Evolutionary conservation across 2,888 invertebrate genomes (phyloP).

Genomic region (Leptopilina myrica): DNA sequence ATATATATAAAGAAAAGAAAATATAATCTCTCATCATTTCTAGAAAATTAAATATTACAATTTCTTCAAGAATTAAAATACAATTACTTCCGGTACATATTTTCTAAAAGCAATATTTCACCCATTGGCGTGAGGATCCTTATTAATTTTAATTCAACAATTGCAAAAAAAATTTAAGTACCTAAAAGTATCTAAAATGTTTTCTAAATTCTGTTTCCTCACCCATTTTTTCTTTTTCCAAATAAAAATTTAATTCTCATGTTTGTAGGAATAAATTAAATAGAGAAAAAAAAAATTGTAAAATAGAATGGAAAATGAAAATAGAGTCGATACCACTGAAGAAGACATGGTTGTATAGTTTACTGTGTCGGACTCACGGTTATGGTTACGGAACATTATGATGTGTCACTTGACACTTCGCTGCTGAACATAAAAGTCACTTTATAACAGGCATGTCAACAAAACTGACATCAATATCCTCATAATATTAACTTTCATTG

Average conservation of each 20-base stretch:
- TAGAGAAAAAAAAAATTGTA: neutral
- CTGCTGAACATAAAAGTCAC: neutral
- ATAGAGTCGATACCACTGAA: conserved; percentile 4
- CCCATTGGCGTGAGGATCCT: too few relatives aligned
- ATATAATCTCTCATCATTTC: too few relatives aligned
- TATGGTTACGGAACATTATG: conserved; percentile 1
- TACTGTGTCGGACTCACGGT: conserved; percentile 6
- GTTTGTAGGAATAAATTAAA: neutral
- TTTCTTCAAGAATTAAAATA: too few relatives aligned
- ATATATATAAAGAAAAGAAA: too few relatives aligned
- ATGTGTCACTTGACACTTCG: neutral
- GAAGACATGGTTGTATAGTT: neutral
- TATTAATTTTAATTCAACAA: too few relatives aligned
- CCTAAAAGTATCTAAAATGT: too few relatives aligned
- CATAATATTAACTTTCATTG: neutral
- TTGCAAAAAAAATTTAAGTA: too few relatives aligned
- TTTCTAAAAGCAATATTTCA: too few relatives aligned
- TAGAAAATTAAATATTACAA: too few relatives aligned
- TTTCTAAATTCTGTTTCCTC: too few relatives aligned
- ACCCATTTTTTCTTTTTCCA: too few relatives aligned
- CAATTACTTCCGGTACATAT: too few relatives aligned
- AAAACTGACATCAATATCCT: neutral
- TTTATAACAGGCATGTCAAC: conserved; percentile 7
- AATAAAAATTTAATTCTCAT: neutral
- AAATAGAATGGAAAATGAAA: neutral